Evolutionary conservation across 2,797 vertebrate genomes (phyloP).

Genomic region (Merluccius polli): DNA sequence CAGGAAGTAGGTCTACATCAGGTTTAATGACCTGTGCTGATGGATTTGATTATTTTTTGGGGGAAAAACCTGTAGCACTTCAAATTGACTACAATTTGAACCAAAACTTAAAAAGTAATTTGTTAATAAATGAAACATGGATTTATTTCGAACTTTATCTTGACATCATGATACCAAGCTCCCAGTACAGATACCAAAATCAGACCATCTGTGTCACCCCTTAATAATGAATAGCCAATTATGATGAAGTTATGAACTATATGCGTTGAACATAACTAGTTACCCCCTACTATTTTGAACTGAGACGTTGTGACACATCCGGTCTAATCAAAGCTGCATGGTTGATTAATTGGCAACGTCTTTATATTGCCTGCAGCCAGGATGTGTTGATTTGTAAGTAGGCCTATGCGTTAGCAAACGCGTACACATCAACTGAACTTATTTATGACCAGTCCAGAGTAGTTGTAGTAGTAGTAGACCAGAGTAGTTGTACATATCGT

Average conservation of each 20-base stretch:
- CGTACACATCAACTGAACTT: background rate
- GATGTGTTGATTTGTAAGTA: no score
- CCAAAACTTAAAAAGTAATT: background rate
- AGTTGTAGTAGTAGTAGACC: no score
- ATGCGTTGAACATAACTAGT: background rate
- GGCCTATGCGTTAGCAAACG: background rate
- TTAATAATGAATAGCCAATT: background rate
- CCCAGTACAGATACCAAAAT: background rate
- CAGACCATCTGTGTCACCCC: background rate
- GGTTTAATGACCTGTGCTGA: slow-evolving; percentile 28
- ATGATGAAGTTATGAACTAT: no score
- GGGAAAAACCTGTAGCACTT: background rate
- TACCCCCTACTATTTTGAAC: background rate
- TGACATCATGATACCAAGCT: background rate
- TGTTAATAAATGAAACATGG: background rate
- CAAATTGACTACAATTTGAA: background rate
- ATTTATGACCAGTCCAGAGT: no score
- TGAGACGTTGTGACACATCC: background rate
- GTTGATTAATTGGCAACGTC: no score
- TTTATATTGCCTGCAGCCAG: no score
- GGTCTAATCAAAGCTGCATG: background rate
- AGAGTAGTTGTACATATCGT: background rate
- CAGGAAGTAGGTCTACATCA: slow-evolving; percentile 36
- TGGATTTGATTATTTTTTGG: background rate
- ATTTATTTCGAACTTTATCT: background rate